Evolutionary conservation across 2,797 vertebrate species (phyloP), one percentile per base, ranked within the genome.

Genomic region (Tapera naevia): DNA sequence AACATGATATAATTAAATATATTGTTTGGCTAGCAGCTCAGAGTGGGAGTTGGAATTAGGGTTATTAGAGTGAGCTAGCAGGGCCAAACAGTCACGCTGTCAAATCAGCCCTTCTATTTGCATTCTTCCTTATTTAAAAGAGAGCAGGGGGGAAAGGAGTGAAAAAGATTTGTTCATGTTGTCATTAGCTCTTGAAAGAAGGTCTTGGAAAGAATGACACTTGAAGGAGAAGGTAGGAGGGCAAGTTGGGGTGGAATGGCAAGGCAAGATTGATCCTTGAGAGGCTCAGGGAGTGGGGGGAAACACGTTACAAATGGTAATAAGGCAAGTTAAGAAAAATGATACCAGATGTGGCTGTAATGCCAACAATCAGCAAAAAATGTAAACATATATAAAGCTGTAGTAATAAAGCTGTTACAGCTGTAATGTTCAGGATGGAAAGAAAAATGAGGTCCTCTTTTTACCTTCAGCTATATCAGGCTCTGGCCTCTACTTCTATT

Each of bases 311-410:
- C 95, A 96, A 97, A 80, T 58, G 85, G 80, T 96, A 96, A 96
- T 94, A 96, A 96, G 91, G 95, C 83, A 74, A 74, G 89, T 91
- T 90, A 70, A 94, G 96, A 95, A 96, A 97, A 97, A 97, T 97
- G 89, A 95, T 96, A 88, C 96, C 97, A 98, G 96, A 97, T 97
- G 97, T 97, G 96, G 83, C n/a, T 30, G n/a, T 56, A 95, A 95
- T 97, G 96, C 97, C 97, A 96, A 90, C 94, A 95, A 82, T 96
- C 95, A 93, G 96, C 91, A 90, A 92, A 96, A 97, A 96, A 96
- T 96, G 96, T 96, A 97, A 97, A 97, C 94, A 91, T 91, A 91
- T n/a, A 75, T 92, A 51, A 88, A 87, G 94, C 96, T 94, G 91
- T 70, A 81, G 92, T 94, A 93, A 95, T 88, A 95, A 97, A 97